A percentile compares a stretch with the other conserved stretches of the same genome.
These are phyloP conservation scores for Ctenopoma multispine DNA, from an alignment of 2,797 vertebrate genomes.

Conservation along the genomic window DNA sequence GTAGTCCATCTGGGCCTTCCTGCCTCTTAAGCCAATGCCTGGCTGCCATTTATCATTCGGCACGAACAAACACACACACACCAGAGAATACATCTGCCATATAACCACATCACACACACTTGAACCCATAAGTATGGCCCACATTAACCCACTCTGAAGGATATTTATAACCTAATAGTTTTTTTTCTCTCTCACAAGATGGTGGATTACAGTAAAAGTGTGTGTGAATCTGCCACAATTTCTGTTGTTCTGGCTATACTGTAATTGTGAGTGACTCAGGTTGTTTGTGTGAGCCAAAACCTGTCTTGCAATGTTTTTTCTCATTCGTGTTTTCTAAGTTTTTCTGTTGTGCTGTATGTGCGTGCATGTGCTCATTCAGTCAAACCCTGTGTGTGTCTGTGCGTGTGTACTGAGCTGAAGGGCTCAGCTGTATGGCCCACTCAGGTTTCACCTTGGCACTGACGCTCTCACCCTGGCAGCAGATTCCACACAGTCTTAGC, in stretches of 20 bases:
- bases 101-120: constrained; percentile 78
- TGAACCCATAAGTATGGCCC: constrained; percentile 73
- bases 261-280: constrained; percentile 52
- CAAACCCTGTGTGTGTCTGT: constrained; percentile 11
- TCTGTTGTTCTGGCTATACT: constrained; percentile 35
- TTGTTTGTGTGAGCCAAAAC: constrained; percentile 37
- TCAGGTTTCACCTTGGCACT: constrained; percentile 79
- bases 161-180: constrained; percentile 76
- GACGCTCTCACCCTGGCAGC: constrained; percentile 71
- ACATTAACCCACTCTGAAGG: constrained; percentile 72
- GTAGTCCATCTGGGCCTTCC: constrained; percentile 73
- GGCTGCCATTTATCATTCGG: constrained; percentile 73
- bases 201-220: constrained; percentile 71
- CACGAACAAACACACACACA: constrained; percentile 50
- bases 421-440: constrained; percentile 69
- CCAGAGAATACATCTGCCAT: constrained; percentile 69
- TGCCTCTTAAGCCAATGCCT: constrained; percentile 73
- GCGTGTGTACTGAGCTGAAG: constrained; percentile 47
- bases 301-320: constrained; percentile 44
- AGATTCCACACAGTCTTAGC: constrained; percentile 57
- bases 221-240: constrained; percentile 27
- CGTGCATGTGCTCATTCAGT: constrained; percentile 49
- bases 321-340: constrained; percentile 54
- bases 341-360: constrained; percentile 30
- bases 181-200: constrained; percentile 60